Percentiles rank a stretch among this genome's conserved stretches.
phyloP scores from a whole-genome alignment of 2,797 vertebrate genomes.

The Ceyx erithaca region DNA sequence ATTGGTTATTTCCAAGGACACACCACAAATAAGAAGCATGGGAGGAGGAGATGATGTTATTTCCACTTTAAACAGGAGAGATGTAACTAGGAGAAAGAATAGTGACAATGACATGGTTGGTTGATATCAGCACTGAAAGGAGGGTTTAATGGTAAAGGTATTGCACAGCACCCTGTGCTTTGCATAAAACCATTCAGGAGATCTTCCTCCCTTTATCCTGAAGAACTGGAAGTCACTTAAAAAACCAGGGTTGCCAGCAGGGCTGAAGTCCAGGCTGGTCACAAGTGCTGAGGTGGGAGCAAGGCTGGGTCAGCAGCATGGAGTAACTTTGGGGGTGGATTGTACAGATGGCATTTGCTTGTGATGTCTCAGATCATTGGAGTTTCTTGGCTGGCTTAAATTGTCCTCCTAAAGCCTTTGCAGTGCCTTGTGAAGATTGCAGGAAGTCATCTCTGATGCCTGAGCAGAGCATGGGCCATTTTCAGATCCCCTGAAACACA shows the following conservation, averaged over 20 bases:
- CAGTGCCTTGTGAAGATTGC: fast-evolving
- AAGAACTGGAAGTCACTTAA: not conserved
- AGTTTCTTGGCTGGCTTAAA: not conserved
- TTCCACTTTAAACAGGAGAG: conserved; percentile 18
- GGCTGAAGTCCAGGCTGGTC: not conserved
- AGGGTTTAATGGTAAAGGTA: conserved; percentile 19
- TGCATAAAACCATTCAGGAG: not conserved
- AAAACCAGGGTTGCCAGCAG: not conserved
- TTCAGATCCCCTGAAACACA: not conserved
- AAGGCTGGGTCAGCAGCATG: not conserved
- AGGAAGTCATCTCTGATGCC: not conserved
- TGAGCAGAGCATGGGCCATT: not conserved
- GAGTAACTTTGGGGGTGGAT: fast-evolving
- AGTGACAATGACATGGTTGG: not conserved
- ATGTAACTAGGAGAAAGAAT: not conserved
- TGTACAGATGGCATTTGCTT: not conserved
- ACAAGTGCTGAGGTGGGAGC: fast-evolving
- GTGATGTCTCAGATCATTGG: not conserved
- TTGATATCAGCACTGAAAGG: conserved; percentile 6
- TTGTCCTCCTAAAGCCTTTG: not conserved
- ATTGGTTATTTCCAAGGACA: conserved; percentile 8
- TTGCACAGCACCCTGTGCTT: conserved; percentile 25
- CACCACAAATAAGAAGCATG: not conserved
- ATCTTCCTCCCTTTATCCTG: not conserved
- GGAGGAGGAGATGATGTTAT: not conserved